A percentile compares a stretch with the other conserved stretches of the same genome.
Evolutionary conservation across 30 jellyfish, hydroid and myxozoan genomes (phyloP).

Genomic region (Cassiopea xamachana): DNA sequence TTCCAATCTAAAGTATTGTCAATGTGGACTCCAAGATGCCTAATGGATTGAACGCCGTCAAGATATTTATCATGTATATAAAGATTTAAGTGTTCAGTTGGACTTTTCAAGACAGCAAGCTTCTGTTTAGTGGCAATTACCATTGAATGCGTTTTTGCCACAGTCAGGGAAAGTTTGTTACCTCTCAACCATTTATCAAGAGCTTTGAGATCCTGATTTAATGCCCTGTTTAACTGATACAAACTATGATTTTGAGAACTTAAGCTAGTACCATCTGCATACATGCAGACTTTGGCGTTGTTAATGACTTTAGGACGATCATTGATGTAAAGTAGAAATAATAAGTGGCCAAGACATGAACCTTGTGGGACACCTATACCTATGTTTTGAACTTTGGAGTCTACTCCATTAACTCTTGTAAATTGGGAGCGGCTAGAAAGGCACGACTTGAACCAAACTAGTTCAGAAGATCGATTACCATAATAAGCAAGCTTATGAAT

Average conservation of each 20-base stretch:
- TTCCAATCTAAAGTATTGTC: too few relatives aligned
- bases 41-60: too few relatives aligned
- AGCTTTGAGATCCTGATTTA: not conserved
- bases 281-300: not conserved
- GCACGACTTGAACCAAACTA: slow-evolving; percentile 43
- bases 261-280: not conserved
- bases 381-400: slow-evolving; percentile 36
- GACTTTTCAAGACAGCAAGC: too few relatives aligned
- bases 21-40: too few relatives aligned
- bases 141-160: too few relatives aligned
- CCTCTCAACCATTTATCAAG: too few relatives aligned
- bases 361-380: slow-evolving; percentile 68
- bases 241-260: not conserved
- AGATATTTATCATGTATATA: too few relatives aligned
- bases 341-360: slow-evolving; percentile 17
- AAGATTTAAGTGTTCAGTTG: too few relatives aligned
- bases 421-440: slow-evolving; percentile 35
- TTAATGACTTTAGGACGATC: not conserved
- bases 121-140: too few relatives aligned
- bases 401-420: slow-evolving; percentile 33
- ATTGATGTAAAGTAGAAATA: not conserved
- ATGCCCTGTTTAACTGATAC: not conserved
- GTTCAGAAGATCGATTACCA: slow-evolving; percentile 56
- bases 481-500: slow-evolving; percentile 40
- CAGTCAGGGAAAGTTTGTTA: too few relatives aligned